Conservation (phyloP, 2,888 invertebrate genomes). For the Neoscelio sp. region DNA sequence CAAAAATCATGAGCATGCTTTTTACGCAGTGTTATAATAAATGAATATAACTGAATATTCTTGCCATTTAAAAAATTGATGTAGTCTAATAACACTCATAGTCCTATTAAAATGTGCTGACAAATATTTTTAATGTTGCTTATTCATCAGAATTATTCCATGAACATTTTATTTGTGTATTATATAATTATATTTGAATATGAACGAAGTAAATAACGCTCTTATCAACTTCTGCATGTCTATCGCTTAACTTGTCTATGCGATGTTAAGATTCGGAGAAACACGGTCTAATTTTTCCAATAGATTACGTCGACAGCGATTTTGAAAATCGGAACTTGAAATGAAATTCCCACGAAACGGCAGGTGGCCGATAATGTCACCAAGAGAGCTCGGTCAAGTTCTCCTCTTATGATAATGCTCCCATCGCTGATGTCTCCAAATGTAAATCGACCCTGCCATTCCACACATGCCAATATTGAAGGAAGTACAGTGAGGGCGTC, state of each 20-base stretch:
- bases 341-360: slow-evolving; percentile 70
- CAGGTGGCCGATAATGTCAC: slow-evolving; percentile 76
- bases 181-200: no score
- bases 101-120: no score
- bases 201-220: no score
- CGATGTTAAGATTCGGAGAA: slow-evolving; percentile 11
- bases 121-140: no score
- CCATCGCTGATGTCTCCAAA: slow-evolving; percentile 72
- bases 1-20: slow-evolving; percentile 39
- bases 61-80: slow-evolving; percentile 6
- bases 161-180: no score
- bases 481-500: slow-evolving; percentile 31
- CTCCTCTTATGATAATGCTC: slow-evolving; percentile 76
- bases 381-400: slow-evolving; percentile 68
- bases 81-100: slow-evolving; percentile 3
- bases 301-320: slow-evolving; percentile 50
- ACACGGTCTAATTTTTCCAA: slow-evolving; percentile 42
- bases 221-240: no score
- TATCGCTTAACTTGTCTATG: background rate
- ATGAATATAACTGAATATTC: slow-evolving; percentile 17
- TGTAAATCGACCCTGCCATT: slow-evolving; percentile 73
- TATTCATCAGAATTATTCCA: no score
- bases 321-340: slow-evolving; percentile 51
- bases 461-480: slow-evolving; percentile 64
- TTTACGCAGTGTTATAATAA: slow-evolving; percentile 23